Evolutionary conservation across 2,888 invertebrate genomes (phyloP).

Genomic region (Hecatera dysodea): DNA sequence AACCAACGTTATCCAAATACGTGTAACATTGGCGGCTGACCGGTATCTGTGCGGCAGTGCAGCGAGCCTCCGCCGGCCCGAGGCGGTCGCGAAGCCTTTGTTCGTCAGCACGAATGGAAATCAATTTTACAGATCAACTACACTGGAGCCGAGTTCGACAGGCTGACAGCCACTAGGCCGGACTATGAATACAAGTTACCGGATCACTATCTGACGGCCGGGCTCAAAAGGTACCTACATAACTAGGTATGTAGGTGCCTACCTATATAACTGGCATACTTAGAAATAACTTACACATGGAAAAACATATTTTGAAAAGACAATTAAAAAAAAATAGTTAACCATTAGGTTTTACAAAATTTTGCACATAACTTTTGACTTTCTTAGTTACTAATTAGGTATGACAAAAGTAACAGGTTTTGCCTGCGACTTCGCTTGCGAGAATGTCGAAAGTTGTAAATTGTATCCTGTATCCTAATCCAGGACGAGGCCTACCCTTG

Average conservation of each 20-base stretch:
- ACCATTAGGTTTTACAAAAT: not conserved
- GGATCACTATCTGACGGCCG: constrained; percentile 71
- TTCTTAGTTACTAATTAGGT: not conserved
- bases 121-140: constrained; percentile 84
- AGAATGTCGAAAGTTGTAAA: too few species aligned
- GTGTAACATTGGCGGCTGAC: constrained; percentile 15
- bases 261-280: constrained; percentile 43
- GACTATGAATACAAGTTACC: constrained; percentile 81
- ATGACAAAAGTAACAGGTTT: not conserved
- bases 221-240: constrained; percentile 62
- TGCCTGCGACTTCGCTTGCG: too few species aligned
- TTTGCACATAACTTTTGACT: not conserved
- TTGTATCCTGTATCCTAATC: too few species aligned
- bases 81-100: constrained; percentile 67
- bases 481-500: too few species aligned
- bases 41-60: constrained; percentile 37
- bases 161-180: constrained; percentile 74
- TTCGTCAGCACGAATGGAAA: constrained; percentile 78
- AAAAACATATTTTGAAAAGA: too few species aligned
- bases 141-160: constrained; percentile 70
- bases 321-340: too few species aligned
- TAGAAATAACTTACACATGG: constrained; percentile 10
- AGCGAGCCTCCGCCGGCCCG: constrained; percentile 35
- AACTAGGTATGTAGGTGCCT: too few species aligned
- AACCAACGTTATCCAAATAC: constrained; percentile 27